Evolutionary conservation across 2,113 vertebrate genomes (phyloP).

Genomic region (Clarias macrocephalus): DNA sequence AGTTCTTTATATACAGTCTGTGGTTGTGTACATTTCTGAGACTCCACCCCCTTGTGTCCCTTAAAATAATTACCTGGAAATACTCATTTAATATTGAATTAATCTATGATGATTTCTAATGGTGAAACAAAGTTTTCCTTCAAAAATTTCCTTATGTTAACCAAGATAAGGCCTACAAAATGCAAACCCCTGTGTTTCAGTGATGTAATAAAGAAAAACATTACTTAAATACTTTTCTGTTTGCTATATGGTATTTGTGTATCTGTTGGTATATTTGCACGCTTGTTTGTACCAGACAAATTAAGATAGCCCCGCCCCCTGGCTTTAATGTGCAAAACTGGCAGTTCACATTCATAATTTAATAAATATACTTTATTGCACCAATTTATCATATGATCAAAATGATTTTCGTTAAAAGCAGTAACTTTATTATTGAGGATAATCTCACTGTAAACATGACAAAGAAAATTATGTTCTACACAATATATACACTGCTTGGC

Average conservation of each 20-base stretch:
- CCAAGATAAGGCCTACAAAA: not conserved
- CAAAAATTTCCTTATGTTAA: no score
- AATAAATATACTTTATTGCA: constrained; percentile 10
- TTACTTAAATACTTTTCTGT: not conserved
- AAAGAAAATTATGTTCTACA: not conserved
- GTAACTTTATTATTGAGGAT: not conserved
- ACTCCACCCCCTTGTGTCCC: not conserved
- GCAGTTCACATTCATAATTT: not conserved
- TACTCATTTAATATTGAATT: not conserved
- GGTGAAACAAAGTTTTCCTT: not conserved
- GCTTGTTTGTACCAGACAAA: not conserved
- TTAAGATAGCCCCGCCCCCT: not conserved
- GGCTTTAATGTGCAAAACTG: not conserved
- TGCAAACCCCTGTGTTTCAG: not conserved
- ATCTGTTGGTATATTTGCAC: not conserved
- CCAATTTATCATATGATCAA: not conserved
- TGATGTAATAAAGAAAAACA: not conserved
- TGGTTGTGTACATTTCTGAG: not conserved
- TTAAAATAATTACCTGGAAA: not conserved
- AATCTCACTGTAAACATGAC: not conserved
- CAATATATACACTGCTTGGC: not conserved
- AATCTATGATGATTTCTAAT: not conserved
- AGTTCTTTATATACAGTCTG: no score
- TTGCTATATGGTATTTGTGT: not conserved
- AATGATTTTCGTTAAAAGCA: not conserved